Percentiles rank a stretch among this genome's conserved stretches.
Evolutionary conservation across 2,113 vertebrate species (phyloP).

Genomic region (Plecotus auritus): DNA sequence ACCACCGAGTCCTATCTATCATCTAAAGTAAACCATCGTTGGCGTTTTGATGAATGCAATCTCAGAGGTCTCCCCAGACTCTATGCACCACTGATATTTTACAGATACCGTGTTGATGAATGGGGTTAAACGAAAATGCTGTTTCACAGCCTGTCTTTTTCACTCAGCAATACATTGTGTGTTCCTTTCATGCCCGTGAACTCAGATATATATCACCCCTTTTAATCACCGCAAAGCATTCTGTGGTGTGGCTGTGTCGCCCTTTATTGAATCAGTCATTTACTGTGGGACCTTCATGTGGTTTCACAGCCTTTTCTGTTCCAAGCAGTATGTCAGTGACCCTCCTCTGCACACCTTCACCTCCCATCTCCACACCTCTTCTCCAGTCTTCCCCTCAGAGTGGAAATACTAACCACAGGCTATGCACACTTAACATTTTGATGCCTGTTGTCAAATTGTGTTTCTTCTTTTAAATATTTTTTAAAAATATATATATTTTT

Average conservation of each 20-base stretch:
- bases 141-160: constrained; percentile 14
- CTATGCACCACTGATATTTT: background rate
- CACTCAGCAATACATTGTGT: background rate
- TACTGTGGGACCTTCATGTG: background rate
- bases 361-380: background rate
- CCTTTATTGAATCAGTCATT: background rate
- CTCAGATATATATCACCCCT: background rate
- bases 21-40: background rate
- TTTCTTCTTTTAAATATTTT: background rate
- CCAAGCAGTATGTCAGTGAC: background rate
- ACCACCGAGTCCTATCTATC: background rate
- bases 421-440: too few species aligned
- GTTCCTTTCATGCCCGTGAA: background rate
- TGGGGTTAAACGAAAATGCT: background rate
- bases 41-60: background rate
- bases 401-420: background rate
- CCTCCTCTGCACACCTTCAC: accelerated
- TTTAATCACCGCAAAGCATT: constrained; percentile 22
- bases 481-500: too few species aligned
- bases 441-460: background rate
- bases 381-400: background rate
- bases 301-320: background rate
- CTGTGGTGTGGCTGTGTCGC: background rate
- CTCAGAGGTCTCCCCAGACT: background rate
- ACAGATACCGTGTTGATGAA: constrained; percentile 41